Evolutionary conservation across 2,113 vertebrate genomes (phyloP).

Genomic region (Triplophysa rosa): DNA sequence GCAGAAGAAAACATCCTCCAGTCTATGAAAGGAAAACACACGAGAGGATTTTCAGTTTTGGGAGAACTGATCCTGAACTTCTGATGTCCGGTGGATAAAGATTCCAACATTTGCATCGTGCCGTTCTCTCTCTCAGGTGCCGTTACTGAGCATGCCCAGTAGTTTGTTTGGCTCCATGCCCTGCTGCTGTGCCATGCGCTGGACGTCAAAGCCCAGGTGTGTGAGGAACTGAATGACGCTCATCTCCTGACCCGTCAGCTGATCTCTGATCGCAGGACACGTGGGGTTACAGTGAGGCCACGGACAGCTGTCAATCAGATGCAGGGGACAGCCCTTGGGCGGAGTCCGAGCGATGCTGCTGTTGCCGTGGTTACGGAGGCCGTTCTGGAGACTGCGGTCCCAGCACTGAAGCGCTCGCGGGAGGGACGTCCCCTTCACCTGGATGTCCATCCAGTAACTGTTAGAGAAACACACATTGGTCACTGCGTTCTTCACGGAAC

Average conservation of each 20-base stretch:
- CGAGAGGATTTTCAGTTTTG: no score
- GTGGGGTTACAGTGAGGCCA: slow-evolving; percentile 99
- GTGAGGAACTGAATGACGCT: slow-evolving; percentile 96
- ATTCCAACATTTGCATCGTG: no score
- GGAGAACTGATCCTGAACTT: no score
- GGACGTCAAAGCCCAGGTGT: slow-evolving; percentile 97
- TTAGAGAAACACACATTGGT: slow-evolving; percentile 55
- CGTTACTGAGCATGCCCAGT: slow-evolving; percentile 91
- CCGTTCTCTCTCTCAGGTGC: slow-evolving; percentile 67
- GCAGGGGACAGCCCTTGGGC: slow-evolving; percentile 88
- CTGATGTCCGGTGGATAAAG: no score
- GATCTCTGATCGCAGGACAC: slow-evolving; percentile 94
- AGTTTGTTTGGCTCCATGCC: slow-evolving; percentile 94
- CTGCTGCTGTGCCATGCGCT: slow-evolving; percentile 95
- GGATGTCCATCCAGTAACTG: slow-evolving; percentile 95
- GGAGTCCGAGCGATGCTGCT: slow-evolving; percentile 81
- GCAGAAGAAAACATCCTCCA: no score
- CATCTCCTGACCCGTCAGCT: slow-evolving; percentile 97
- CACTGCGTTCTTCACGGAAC: no score
- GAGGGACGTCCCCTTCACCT: slow-evolving; percentile 93
- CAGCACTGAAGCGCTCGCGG: slow-evolving; percentile 97
- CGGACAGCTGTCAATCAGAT: slow-evolving; percentile 94
- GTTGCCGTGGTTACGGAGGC: slow-evolving; percentile 72
- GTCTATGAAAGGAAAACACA: no score
- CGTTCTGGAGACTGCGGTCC: slow-evolving; percentile 86